Percentiles rank a stretch among this genome's conserved stretches.
Conservation (phyloP, 2,113 vertebrate species). For the Oryzias woworae region DNA sequence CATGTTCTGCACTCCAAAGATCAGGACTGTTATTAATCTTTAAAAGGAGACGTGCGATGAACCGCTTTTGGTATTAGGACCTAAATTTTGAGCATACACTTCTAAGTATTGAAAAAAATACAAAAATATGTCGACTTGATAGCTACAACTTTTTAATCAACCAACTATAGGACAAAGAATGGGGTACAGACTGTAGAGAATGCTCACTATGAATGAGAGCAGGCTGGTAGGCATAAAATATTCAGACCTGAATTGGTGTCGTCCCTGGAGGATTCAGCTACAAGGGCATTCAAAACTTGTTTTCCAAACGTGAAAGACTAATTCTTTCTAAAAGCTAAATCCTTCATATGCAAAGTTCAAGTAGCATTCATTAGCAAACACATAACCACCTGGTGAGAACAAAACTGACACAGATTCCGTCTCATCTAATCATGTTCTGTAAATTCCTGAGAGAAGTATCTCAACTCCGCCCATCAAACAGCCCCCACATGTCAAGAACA, state of each 20-base stretch:
- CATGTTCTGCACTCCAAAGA: slow-evolving; percentile 21
- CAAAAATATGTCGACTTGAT: background rate
- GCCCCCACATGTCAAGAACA: too few relatives aligned
- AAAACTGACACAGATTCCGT: background rate
- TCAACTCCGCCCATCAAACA: too few relatives aligned
- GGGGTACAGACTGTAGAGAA: too few relatives aligned
- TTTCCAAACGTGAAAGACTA: too few relatives aligned
- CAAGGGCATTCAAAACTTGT: too few relatives aligned
- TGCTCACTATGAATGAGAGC: too few relatives aligned
- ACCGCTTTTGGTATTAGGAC: slow-evolving; percentile 50
- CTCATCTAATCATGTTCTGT: background rate
- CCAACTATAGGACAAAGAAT: too few relatives aligned
- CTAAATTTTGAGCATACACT: slow-evolving; percentile 27
- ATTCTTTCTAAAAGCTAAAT: background rate
- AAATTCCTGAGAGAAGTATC: background rate
- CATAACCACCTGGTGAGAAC: background rate
- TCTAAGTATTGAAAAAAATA: slow-evolving; percentile 1
- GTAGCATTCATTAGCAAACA: background rate
- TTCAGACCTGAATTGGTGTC: too few relatives aligned
- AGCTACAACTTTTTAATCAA: background rate
- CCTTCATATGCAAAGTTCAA: background rate
- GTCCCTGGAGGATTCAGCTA: too few relatives aligned
- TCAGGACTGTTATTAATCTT: slow-evolving; percentile 45
- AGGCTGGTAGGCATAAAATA: too few relatives aligned
- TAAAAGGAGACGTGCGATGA: slow-evolving; percentile 39